Percentiles rank a stretch among this genome's conserved stretches.
Evolutionary conservation across 2,888 invertebrate genomes (phyloP).

Genomic region (Trileptium ribeirensis): DNA sequence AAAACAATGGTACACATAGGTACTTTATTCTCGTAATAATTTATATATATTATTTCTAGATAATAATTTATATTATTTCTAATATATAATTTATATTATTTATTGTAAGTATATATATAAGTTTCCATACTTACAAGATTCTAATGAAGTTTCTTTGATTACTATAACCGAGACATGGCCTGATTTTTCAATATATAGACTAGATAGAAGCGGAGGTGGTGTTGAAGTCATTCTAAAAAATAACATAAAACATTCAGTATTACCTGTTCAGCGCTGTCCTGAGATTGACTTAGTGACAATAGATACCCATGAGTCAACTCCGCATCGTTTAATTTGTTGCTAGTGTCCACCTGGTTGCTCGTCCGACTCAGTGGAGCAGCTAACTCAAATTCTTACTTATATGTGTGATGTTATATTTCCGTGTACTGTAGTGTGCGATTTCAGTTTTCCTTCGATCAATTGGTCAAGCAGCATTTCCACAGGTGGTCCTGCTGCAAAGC

Average conservation of each 20-base stretch:
- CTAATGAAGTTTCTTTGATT: background rate
- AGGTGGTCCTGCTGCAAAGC: no score
- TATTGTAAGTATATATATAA: background rate
- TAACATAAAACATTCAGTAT: no score
- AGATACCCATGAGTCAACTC: background rate
- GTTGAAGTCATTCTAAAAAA: background rate
- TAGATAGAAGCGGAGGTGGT: background rate
- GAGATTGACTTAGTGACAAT: background rate
- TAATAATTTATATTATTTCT: no score
- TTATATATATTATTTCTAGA: no score
- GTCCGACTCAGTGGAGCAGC: background rate
- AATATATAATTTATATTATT: no score
- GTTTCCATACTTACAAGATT: background rate
- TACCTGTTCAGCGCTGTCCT: background rate
- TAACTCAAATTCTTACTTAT: background rate
- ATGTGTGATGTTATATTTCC: background rate
- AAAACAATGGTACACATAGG: no score
- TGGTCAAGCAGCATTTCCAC: no score
- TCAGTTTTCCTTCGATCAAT: background rate
- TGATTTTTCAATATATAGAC: background rate
- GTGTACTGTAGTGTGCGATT: background rate
- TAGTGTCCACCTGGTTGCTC: background rate
- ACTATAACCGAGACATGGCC: background rate
- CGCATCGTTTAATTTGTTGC: background rate
- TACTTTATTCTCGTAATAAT: no score